Conservation (phyloP, 2,113 vertebrate species). For the Macaca nemestrina region DNA sequence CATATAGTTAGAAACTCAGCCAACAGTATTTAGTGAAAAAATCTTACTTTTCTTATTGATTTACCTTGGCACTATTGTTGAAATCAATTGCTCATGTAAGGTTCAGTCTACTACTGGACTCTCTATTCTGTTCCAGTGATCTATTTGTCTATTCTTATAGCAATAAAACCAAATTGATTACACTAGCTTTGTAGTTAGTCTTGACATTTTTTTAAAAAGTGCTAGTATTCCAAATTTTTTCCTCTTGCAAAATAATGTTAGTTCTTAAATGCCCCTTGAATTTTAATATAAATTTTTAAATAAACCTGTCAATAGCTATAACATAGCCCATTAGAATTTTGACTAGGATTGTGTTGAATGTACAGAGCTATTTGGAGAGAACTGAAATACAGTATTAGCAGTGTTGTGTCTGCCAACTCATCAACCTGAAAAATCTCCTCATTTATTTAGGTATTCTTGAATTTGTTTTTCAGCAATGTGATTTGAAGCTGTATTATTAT, state of each 20-base stretch:
- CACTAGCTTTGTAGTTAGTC: not conserved
- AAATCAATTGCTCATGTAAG: not conserved
- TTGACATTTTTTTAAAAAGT: not conserved
- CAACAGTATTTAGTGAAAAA: not conserved
- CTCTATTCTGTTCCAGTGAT: not conserved
- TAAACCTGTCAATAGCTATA: not conserved
- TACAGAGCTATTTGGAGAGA: not conserved
- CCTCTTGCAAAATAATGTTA: not conserved
- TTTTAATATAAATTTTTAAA: not conserved
- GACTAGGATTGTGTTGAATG: not conserved
- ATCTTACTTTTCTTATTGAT: not conserved
- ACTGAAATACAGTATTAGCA: not conserved
- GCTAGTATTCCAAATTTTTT: not conserved
- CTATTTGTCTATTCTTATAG: not conserved
- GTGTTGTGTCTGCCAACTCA: not conserved
- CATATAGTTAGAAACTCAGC: not conserved
- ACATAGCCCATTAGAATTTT: not conserved
- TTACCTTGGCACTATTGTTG: not conserved
- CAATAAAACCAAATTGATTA: not conserved
- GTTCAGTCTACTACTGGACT: not conserved
- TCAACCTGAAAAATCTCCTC: not conserved
- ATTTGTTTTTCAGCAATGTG: not conserved
- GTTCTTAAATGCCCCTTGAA: not conserved
- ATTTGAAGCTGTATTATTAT: not conserved
- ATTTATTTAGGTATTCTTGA: not conserved